These are phyloP conservation scores for Cotesia typhae DNA, from an alignment of 1,140 invertebrate species.

Conservation along the genomic window DNA sequence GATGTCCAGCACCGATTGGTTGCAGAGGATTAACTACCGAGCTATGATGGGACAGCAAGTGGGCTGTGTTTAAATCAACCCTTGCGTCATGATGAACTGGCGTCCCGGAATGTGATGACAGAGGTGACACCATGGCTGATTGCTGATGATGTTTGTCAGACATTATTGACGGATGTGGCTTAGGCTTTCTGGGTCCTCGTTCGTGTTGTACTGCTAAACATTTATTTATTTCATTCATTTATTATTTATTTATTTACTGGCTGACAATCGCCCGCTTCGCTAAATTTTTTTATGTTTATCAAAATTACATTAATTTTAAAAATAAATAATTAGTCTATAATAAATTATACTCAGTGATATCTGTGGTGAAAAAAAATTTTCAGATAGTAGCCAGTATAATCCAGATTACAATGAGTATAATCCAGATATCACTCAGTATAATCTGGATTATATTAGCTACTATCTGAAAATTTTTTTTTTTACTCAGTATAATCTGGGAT, in stretches of 20 bases:
- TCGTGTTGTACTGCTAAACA: constrained; percentile 95
- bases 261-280: neutral
- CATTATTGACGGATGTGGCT: constrained; percentile 63
- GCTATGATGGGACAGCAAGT: constrained; percentile 40
- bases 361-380: no score
- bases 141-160: constrained; percentile 53
- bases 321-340: no score
- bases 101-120: constrained; percentile 49
- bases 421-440: no score
- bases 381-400: no score
- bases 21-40: constrained; percentile 44
- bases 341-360: no score
- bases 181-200: constrained; percentile 92
- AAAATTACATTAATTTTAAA: no score
- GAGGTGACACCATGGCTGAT: constrained; percentile 53
- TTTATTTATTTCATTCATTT: constrained; percentile 31
- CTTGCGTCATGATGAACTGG: constrained; percentile 50
- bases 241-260: constrained; percentile 25
- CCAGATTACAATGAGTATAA: no score
- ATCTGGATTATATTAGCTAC: no score
- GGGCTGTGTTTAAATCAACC: constrained; percentile 46
- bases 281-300: neutral
- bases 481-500: no score
- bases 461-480: no score
- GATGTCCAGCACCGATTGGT: constrained; percentile 49